phyloP scores from a whole-genome alignment of 2,797 vertebrate genomes.

The Gymnoscopelus braueri region DNA sequence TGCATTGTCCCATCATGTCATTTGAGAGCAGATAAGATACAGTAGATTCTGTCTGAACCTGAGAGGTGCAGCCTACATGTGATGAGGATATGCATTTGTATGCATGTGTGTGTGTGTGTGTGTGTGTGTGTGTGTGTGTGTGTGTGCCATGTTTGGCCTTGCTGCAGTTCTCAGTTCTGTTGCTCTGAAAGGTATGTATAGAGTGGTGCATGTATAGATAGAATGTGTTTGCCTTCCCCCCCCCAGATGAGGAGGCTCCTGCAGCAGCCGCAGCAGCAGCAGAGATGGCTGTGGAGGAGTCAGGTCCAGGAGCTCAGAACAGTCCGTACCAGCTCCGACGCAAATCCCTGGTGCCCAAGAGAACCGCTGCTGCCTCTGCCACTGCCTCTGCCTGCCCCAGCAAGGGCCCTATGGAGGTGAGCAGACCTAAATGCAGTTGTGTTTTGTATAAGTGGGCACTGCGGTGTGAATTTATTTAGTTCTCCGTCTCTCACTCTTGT shows the following conservation, averaged over 20 bases:
- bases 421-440: slow-evolving; percentile 14
- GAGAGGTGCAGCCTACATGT: neutral
- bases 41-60: neutral
- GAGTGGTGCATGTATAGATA: neutral
- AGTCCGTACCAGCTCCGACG: slow-evolving; percentile 99
- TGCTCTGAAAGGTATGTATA: slow-evolving; percentile 29
- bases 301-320: slow-evolving; percentile 99
- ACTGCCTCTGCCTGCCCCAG: slow-evolving; percentile 82
- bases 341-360: slow-evolving; percentile 98
- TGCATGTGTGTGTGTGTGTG: neutral
- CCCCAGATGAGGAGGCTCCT: slow-evolving; percentile 97
- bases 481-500: neutral
- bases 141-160: slow-evolving; percentile 4
- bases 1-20: neutral
- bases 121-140: neutral
- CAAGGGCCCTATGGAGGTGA: slow-evolving; percentile 97
- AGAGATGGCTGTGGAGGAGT: slow-evolving; percentile 99
- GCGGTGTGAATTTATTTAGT: slow-evolving; percentile 16
- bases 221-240: slow-evolving; percentile 34
- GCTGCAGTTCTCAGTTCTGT: slow-evolving; percentile 17
- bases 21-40: neutral
- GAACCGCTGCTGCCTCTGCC: slow-evolving; percentile 96
- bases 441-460: slow-evolving; percentile 3
- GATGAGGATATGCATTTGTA: neutral
- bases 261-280: slow-evolving; percentile 72